A percentile compares a stretch with the other conserved stretches of the same genome.
Conservation (phyloP, 2,113 vertebrate species). For the Lepus americanus region DNA sequence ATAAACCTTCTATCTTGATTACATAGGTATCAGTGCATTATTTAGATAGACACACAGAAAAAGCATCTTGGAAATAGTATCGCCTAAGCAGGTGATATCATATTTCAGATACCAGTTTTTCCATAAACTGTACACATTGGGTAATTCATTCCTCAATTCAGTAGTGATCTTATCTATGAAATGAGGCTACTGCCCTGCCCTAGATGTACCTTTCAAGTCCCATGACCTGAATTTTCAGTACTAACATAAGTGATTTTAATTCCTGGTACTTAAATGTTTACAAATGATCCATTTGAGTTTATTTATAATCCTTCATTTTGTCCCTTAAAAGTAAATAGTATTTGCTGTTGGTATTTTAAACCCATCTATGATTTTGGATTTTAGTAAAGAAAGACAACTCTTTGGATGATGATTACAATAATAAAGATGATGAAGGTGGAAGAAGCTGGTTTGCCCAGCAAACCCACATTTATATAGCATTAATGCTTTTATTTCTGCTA, state of each 20-base stretch:
- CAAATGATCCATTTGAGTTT: neutral
- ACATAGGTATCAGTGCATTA: neutral
- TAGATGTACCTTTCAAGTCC: neutral
- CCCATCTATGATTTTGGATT: neutral
- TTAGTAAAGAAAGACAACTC: neutral
- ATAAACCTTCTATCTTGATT: neutral
- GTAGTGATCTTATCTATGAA: neutral
- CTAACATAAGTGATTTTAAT: constrained; percentile 28
- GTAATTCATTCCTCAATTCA: neutral
- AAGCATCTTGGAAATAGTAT: neutral
- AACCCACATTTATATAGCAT: neutral
- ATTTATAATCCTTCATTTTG: neutral
- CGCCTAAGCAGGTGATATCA: neutral
- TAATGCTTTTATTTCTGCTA: neutral
- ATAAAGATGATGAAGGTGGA: neutral
- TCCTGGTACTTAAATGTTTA: neutral
- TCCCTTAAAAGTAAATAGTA: neutral
- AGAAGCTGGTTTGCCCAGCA: neutral
- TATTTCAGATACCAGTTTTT: neutral
- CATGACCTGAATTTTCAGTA: constrained; percentile 27
- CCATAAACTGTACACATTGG: neutral
- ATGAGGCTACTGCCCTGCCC: neutral
- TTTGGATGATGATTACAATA: neutral
- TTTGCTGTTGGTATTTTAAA: neutral
- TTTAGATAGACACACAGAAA: neutral